Evolutionary conservation across 2,113 vertebrate genomes (phyloP).

Genomic region (Carassius gibelio): DNA sequence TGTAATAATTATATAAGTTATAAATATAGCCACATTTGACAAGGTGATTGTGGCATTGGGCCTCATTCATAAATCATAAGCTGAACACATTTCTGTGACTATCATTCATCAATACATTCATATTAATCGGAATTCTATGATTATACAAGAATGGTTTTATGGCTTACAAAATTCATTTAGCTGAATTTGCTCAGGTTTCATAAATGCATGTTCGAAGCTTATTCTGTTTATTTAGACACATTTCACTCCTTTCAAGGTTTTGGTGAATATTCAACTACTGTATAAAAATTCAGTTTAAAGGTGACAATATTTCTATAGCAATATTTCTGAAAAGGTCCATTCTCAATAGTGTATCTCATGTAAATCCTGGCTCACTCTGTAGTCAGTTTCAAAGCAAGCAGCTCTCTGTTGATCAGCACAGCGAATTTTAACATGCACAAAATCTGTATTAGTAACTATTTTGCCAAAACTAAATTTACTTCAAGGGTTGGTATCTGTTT

Average conservation of each 20-base stretch:
- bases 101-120: too few species aligned
- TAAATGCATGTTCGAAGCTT: background rate
- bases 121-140: too few species aligned
- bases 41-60: background rate
- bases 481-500: background rate
- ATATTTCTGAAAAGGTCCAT: background rate
- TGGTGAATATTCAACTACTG: background rate
- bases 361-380: background rate
- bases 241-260: background rate
- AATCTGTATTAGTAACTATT: background rate
- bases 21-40: too few species aligned
- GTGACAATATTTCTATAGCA: background rate
- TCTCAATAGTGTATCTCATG: background rate
- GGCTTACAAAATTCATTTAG: background rate
- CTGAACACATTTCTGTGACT: too few species aligned
- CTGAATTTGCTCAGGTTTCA: background rate
- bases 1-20: too few species aligned
- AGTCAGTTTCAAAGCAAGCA: background rate
- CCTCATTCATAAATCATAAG: background rate
- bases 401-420: background rate
- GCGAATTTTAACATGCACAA: background rate
- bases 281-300: background rate
- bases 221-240: background rate
- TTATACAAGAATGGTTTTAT: background rate
- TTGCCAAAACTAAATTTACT: background rate